These are phyloP conservation scores for Nebria ingens DNA, from an alignment of 1,140 invertebrate species.

Conservation along the genomic window DNA sequence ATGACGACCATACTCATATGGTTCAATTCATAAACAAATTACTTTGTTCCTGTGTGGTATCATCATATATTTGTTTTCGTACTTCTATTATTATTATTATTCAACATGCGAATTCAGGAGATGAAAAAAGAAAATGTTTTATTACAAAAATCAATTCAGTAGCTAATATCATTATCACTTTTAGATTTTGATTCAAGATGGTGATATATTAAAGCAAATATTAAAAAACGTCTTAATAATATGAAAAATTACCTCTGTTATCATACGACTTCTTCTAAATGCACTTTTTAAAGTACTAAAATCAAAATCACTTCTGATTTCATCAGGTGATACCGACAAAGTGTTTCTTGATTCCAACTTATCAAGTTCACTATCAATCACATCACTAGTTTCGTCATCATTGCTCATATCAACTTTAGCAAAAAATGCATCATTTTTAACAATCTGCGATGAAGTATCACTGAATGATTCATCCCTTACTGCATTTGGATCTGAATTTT, in stretches of 20 bases:
- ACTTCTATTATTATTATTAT: too few relatives aligned
- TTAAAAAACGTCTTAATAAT: not conserved
- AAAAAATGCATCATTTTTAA: slow-evolving; percentile 23
- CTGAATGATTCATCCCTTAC: not conserved
- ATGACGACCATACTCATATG: not conserved
- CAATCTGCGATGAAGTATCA: slow-evolving; percentile 20
- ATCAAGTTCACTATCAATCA: slow-evolving; percentile 14
- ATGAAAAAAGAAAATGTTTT: slow-evolving; percentile 6
- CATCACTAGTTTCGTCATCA: slow-evolving; percentile 26
- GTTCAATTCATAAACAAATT: not conserved
- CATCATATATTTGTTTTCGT: too few relatives aligned
- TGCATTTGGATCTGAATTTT: slow-evolving; percentile 14
- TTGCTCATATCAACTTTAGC: slow-evolving; percentile 22
- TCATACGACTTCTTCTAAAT: slow-evolving; percentile 21
- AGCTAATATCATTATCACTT: too few relatives aligned
- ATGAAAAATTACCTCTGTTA: slow-evolving; percentile 23
- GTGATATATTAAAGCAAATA: not conserved
- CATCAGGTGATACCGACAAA: not conserved
- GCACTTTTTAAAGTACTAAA: slow-evolving; percentile 23
- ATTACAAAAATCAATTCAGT: slow-evolving; percentile 14
- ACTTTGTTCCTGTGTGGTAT: not conserved
- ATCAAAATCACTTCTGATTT: slow-evolving; percentile 19
- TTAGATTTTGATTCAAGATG: too few relatives aligned
- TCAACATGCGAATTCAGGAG: not conserved
- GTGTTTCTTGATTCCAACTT: slow-evolving; percentile 12